Base-by-base conservation (phyloP, 2,797 vertebrate genomes). In the Syndactyla subalaris region DNA sequence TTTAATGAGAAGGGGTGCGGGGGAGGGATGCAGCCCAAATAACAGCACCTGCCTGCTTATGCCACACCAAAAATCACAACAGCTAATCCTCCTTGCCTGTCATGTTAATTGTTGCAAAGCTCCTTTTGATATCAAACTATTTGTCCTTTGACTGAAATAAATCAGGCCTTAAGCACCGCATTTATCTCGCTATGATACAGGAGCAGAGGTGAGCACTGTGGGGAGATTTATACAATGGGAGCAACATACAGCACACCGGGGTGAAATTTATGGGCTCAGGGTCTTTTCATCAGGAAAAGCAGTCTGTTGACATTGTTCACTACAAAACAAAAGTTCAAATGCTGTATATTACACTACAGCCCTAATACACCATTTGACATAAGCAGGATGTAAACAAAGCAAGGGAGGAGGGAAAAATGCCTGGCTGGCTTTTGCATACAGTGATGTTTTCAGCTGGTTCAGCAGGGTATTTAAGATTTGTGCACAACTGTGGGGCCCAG, bases 61-160 rank as follows among this genome's bases (percentile, higher is more conserved):
- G 91, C 83, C 92, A 92, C 89, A 91, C 92, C 45, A 2, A 87
- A 86, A 86, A 93, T 94, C 83, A 65, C 89, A 91, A 88, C 93
- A 91, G 88, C 93, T 96, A 95, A 97, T 96, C 95, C 93, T 93
- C 94, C 86, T 97, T 93, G 97, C 91, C 95, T 96, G 96, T 96
- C 96, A 94, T 49, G 55, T 91, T 97, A 97, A 97, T 97, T 97
- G 92, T 97, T 90, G 80, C 0, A 30, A 94, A 95, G 93, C 91
- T 92, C 84, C 91, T 93, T 97, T 97, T 95, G 95, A 96, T 97
- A 96, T 94, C 91, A 93, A 95, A 94, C 62, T 93, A 94, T 95
- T 96, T 96, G 95, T 97, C 92, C 96, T 96, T 94, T 95, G 96
- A 94, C 95, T 95, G 94, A 90, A 96, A 96, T 96, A 96, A 97